phyloP scores from a whole-genome alignment of 2,113 vertebrate species.

The Marmota monax region DNA sequence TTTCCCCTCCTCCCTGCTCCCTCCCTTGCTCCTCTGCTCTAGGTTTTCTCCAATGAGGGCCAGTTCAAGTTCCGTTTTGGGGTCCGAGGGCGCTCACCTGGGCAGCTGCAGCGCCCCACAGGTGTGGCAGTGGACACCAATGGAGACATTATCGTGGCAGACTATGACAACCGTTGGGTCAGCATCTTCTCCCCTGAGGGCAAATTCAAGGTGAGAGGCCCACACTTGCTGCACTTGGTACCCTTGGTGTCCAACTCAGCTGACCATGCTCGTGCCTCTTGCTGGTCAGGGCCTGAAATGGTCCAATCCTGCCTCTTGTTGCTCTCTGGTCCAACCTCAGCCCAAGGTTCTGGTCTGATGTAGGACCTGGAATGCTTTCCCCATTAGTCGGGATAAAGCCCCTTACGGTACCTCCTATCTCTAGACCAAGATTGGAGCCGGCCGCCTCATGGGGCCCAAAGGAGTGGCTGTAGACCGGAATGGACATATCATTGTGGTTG shows the following conservation, averaged over 20 bases:
- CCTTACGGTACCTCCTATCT: neutral
- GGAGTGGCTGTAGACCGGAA: conserved; percentile 97
- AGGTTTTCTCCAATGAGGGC: conserved; percentile 98
- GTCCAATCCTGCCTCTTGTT: neutral
- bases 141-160: conserved; percentile 97
- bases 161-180: conserved; percentile 99
- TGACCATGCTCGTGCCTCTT: neutral
- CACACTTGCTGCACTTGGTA: neutral
- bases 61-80: conserved; percentile 97
- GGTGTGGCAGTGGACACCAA: conserved; percentile 96
- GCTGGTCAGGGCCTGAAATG: neutral
- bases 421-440: conserved; percentile 96
- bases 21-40: conserved; percentile 28
- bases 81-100: conserved; percentile 96
- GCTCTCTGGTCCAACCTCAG: neutral
- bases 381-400: accelerated
- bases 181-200: conserved; percentile 98
- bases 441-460: conserved; percentile 97
- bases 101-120: conserved; percentile 97
- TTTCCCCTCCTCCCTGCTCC: conserved; percentile 15
- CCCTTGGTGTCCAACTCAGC: neutral
- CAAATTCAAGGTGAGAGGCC: conserved; percentile 95
- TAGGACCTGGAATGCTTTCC: neutral
- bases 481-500: conserved; percentile 97
- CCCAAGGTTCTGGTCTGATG: neutral